phyloP scores from a whole-genome alignment of 1,140 invertebrate species.

The Zophobas atratus region DNA sequence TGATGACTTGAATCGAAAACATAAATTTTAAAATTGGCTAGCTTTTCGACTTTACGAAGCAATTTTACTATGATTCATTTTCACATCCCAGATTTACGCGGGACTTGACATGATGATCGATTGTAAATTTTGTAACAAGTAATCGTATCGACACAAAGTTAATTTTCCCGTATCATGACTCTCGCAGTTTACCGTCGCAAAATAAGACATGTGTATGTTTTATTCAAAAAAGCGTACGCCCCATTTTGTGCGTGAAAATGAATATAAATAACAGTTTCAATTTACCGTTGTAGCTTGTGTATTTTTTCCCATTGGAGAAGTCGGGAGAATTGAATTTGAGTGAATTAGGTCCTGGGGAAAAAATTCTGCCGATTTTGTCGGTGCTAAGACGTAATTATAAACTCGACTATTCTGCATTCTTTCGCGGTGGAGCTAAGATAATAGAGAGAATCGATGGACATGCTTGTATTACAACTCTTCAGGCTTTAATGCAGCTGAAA shows the following conservation, averaged over 20 bases:
- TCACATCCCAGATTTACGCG: neutral
- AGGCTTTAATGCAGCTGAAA: conserved; percentile 22
- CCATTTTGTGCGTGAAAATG: neutral
- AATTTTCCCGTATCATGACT: neutral
- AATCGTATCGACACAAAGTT: neutral
- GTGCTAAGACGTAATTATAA: conserved; percentile 8
- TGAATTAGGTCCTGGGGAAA: conserved; percentile 13
- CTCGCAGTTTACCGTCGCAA: neutral
- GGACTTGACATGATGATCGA: conserved; percentile 6
- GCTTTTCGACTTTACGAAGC: neutral
- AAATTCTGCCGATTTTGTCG: neutral
- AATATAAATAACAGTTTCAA: conserved; percentile 3
- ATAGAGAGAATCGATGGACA: conserved; percentile 22
- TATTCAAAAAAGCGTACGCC: neutral
- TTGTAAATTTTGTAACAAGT: conserved; percentile 2
- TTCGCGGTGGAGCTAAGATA: conserved; percentile 6
- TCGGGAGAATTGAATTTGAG: conserved; percentile 11
- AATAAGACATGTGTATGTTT: neutral
- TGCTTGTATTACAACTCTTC: conserved; percentile 27
- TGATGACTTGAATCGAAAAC: neutral
- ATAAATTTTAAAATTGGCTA: conserved; percentile 30
- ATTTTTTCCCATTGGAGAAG: neutral
- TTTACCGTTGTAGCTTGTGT: conserved; percentile 3
- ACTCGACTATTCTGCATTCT: conserved; percentile 5
- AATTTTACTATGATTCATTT: conserved; percentile 4